phyloP scores from a whole-genome alignment of 2,888 invertebrate species.

The Conops quadrifasciatus region DNA sequence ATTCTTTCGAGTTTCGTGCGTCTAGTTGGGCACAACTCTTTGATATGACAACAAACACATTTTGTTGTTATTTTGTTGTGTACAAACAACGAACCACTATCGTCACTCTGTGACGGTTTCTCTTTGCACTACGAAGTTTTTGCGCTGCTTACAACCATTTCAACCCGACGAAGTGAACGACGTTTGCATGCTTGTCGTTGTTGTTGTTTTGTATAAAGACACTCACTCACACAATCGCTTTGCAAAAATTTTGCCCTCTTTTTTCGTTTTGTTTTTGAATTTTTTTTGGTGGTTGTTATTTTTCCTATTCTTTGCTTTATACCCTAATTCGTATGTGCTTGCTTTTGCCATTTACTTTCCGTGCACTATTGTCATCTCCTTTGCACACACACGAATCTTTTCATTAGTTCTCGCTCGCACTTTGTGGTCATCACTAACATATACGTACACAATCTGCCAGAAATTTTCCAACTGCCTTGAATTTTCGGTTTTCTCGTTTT shows the following conservation, averaged over 20 bases:
- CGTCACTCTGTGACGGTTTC: not conserved
- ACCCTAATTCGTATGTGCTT: constrained; percentile 28
- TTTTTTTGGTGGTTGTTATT: too few relatives aligned
- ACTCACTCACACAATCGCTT: constrained; percentile 28
- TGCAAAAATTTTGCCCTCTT: constrained; percentile 21
- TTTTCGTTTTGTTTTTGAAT: constrained; percentile 1
- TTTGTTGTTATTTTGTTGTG: constrained; percentile 28
- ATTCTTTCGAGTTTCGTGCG: constrained; percentile 17
- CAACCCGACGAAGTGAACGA: not conserved
- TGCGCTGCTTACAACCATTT: not conserved
- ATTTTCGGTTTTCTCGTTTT: constrained; percentile 56
- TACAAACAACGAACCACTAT: constrained; percentile 22
- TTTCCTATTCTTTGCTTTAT: constrained; percentile 11
- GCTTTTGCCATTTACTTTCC: constrained; percentile 7
- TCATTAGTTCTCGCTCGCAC: constrained; percentile 28
- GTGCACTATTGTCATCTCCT: constrained; percentile 10
- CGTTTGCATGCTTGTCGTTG: not conserved
- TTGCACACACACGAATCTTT: constrained; percentile 34
- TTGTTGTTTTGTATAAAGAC: not conserved
- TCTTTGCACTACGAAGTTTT: not conserved
- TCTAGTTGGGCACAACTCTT: not conserved
- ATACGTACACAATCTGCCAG: constrained; percentile 45
- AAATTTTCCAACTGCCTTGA: constrained; percentile 48
- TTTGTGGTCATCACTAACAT: constrained; percentile 41
- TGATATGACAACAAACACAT: constrained; percentile 4